Base-by-base conservation (phyloP, 2,797 vertebrate species). In the Acestrorhynchus altus region DNA sequence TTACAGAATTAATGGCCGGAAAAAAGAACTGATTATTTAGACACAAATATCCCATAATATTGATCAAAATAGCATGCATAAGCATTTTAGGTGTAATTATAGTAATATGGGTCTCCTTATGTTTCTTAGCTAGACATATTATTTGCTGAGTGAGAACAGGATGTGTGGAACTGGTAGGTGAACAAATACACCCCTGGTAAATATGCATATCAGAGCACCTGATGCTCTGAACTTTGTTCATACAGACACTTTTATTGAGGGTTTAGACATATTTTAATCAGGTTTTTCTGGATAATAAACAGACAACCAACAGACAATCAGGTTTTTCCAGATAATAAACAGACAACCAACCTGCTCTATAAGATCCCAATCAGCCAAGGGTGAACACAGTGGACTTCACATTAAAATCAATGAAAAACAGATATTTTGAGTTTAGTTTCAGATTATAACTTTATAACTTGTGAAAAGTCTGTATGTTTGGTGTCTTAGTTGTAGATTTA, bases 131-230 rank as follows among this genome's bases (percentile, higher is more conserved):
- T 68, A 35, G 9, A 39, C 68, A 39, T 46, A 22, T 35, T 83
- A 78, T 77, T 79, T 83, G 70, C 72, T 49, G 18, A 80, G 79
- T 49, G 75, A 80, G 84, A 92, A 87, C 93, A 94, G 93, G 93
- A 94, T 94, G 91, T 92, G 51, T 57, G 83, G 83, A 65, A 78
- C 67, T 83, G 82, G 79, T 18, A 85, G 65, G 77, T 86, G 85
- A 88, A 86, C 88, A 89, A 86, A 91, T 66, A 90, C 90, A 44
- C 91, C 89, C 74, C 85, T 84, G 85, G 92, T 87, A 92, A 93
- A 94, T 84, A 81, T 61, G 52, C 51, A 63, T 72, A 79, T 71
- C 61, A 44, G 40, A 60, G 81, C 74, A 80, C 76, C 66, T 81
- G 79, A 85, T 78, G 73, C 59, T 74, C 31, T 79, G 76, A 78